Base-by-base conservation (phyloP, 2,797 vertebrate species). In the Sciaenops ocellatus region DNA sequence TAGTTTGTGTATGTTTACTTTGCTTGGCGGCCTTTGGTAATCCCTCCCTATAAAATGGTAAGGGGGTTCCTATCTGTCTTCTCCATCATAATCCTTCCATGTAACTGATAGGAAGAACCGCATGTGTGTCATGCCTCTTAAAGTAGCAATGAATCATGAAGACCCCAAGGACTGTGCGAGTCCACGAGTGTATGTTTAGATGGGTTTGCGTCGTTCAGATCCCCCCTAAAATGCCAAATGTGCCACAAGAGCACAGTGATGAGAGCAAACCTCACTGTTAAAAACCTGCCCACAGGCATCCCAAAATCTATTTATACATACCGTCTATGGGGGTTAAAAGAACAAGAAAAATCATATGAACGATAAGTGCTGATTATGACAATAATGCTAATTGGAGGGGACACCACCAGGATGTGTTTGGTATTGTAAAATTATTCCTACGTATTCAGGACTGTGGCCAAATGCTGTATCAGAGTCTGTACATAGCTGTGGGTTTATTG, bases 61-160 rank as follows among this genome's bases (percentile, higher is more conserved):
- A 69, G 73, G 78, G 68, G 50, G 66, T 84, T 77, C 83, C 73
- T 73, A 62, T 88, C 85, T 70, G 63, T 92, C 87, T 79, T 89
- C 89, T 85, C 69, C 73, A 60, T 71, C 48, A 9, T 90, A 90
- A 92, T 90, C 88, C 89, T 50, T 76, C 81, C 63, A 57, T 90
- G 91, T 91, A 93, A 93, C 90, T 12, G 88, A 93, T 89, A 89
- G 85, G 85, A 90, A 76, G 70, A 84, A 34, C 69, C 68, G 69
- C 81, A 38, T 85, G 59, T 55, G 82, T 82, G 79, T 75, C 84
- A 87, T 89, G 78, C 57, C 88, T 90, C 84, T 76, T 87, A 83
- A 80, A 90, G 90, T 56, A 89, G 85, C 75, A 41, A 47, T 88
- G 87, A 86, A 80, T 88, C 86, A 83, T 44, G 62, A 59, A 78